Evolutionary conservation across 2,797 vertebrate genomes (phyloP).

Genomic region (Argentina silus): DNA sequence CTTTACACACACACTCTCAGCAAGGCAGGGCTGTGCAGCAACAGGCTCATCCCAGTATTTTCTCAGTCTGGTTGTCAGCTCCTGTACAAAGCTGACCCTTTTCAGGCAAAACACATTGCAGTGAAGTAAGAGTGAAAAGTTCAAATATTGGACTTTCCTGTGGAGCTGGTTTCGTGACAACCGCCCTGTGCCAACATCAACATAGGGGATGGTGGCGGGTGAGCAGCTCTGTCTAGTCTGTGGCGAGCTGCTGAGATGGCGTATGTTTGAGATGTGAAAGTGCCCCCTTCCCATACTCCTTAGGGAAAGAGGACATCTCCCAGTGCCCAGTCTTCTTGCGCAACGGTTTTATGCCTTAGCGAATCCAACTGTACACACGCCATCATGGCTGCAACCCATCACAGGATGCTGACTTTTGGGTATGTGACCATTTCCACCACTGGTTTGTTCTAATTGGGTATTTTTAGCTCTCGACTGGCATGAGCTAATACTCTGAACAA

Average conservation of each 20-base stretch:
- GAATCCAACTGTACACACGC: background rate
- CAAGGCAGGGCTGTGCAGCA: conserved; percentile 13
- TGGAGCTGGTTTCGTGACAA: conserved; percentile 67
- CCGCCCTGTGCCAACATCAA: conserved; percentile 74
- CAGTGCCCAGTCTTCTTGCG: background rate
- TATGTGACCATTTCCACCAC: background rate
- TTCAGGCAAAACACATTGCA: conserved; percentile 68
- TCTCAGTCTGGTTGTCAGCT: conserved; percentile 49
- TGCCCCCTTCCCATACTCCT: conserved; percentile 5
- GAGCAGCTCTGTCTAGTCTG: conserved; percentile 78
- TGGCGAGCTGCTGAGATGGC: conserved; percentile 62
- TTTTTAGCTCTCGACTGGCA: conserved; percentile 1
- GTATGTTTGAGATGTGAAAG: conserved; percentile 43
- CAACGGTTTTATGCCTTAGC: background rate
- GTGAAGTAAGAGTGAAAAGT: conserved; percentile 78
- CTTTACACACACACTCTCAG: conserved; percentile 19
- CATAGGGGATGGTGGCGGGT: conserved; percentile 57
- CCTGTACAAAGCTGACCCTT: conserved; percentile 52
- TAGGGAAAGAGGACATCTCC: background rate
- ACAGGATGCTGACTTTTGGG: background rate
- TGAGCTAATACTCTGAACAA: background rate
- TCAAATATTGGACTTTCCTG: conserved; percentile 85
- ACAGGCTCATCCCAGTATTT: conserved; percentile 33
- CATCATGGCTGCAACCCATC: background rate
- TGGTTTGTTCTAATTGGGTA: background rate